Percentiles rank a stretch among this genome's conserved stretches.
These are phyloP conservation scores for Triplophysa yarkandensis DNA, from an alignment of 2,797 vertebrate genomes.

Conservation along the genomic window DNA sequence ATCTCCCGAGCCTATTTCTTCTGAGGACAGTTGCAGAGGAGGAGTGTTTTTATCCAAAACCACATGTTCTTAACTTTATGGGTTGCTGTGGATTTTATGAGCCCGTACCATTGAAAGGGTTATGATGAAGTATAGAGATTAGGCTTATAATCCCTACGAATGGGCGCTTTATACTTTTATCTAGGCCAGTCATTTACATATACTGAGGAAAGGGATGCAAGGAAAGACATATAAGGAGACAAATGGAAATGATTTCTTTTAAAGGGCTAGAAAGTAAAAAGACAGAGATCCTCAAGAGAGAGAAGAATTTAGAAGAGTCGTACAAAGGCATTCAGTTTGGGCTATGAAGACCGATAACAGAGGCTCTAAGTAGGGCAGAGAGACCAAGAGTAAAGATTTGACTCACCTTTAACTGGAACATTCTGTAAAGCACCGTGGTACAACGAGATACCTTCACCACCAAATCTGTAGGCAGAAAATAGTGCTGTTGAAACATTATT, in stretches of 20 bases:
- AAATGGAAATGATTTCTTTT: conserved; percentile 51
- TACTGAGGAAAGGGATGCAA: conserved; percentile 31
- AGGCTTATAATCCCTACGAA: conserved; percentile 30
- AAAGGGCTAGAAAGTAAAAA: conserved; percentile 30
- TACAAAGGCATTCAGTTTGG: conserved; percentile 45
- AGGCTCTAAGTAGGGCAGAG: conserved; percentile 58
- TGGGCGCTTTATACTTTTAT: conserved; percentile 45
- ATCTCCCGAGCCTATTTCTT: conserved; percentile 19
- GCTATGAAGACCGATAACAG: conserved; percentile 58
- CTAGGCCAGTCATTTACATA: conserved; percentile 62
- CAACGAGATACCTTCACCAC: conserved; percentile 30
- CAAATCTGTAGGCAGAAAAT: not conserved
- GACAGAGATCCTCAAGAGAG: conserved; percentile 44
- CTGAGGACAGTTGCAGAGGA: conserved; percentile 30
- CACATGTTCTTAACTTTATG: conserved; percentile 6
- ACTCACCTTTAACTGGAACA: conserved; percentile 56
- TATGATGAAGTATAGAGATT: conserved; percentile 36
- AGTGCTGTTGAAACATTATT: not conserved
- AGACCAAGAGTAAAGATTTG: conserved; percentile 48
- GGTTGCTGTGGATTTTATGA: conserved; percentile 21
- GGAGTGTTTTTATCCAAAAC: not conserved
- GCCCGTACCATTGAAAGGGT: conserved; percentile 14
- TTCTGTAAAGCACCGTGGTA: conserved; percentile 38
- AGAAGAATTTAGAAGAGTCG: conserved; percentile 45
- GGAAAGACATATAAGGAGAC: conserved; percentile 37